Base-by-base conservation (phyloP, 2,797 vertebrate species). In the Typhlichthys subterraneus region DNA sequence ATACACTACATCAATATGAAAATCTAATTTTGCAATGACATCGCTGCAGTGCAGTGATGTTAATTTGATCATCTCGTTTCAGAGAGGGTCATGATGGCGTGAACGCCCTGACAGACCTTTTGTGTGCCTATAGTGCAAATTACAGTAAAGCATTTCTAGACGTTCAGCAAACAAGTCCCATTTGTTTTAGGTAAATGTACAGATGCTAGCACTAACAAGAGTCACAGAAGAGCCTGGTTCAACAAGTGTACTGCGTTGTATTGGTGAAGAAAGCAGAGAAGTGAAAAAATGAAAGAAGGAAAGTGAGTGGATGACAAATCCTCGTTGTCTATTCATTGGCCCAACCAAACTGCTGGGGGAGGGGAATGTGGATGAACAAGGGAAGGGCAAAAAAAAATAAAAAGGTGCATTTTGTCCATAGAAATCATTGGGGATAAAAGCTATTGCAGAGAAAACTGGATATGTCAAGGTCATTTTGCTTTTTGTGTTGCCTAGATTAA, bases 401-500 rank as follows among this genome's bases (percentile, higher is more conserved):
- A 72, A 51, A 33, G 50, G 75, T 52, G 1, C 45, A 57, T 69
- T 70, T 73, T 66, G 55, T 45, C 63, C 29, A 9, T 45, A 29
- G 15, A 65, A 61, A 50, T 48, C 11, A 56, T 6, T 48, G 12
- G 19, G 2, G 2, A 75, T 63, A 63, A 14, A 63, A 46, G 61
- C 57, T 19, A 15, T 11, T 59, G 61, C n/a, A 59, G 55, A 57
- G 62, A 61, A 59, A n/a, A 53, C 56, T 49, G 59, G 57, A 82
- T 74, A 59, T 53, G 63, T 66, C 61, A 82, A 5, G 33, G 33
- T 38, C 33, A 38, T 38, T 38, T 38, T 1, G 68, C 63, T 72
- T 61, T 65, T 60, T 85, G 76, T 57, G 54, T 82, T 79, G 55
- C 76, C 63, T 12, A 76, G 72, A 72, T 23, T 51, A 59, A 63